Percentiles rank a stretch among this genome's conserved stretches.
Evolutionary conservation across 2,888 invertebrate species (phyloP).

Genomic region (Thalpophila matura): DNA sequence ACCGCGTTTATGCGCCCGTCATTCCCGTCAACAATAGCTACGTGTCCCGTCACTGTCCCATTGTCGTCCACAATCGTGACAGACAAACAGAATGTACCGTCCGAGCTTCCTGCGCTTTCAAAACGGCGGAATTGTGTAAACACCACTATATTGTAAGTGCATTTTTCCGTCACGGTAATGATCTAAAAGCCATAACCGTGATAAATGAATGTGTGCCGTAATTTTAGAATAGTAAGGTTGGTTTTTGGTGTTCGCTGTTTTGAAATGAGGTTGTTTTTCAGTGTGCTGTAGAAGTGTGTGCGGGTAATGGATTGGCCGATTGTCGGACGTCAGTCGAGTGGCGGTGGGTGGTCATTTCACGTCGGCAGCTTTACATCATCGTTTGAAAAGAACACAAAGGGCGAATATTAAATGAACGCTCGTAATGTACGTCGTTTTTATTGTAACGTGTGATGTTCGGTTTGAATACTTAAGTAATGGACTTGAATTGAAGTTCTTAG

Average conservation of each 20-base stretch:
- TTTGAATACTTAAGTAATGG: constrained; percentile 49
- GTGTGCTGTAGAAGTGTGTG: constrained; percentile 68
- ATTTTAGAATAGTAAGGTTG: rapidly evolving
- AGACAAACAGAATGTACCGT: constrained; percentile 78
- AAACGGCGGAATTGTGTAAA: constrained; percentile 79
- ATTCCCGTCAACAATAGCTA: constrained; percentile 65
- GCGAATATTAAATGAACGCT: constrained; percentile 71
- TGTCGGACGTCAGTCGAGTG: constrained; percentile 75
- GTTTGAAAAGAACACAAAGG: constrained; percentile 75
- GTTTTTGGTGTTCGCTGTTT: constrained; percentile 17
- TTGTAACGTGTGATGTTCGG: constrained; percentile 56
- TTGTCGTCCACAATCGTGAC: constrained; percentile 75
- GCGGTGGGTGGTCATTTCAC: constrained; percentile 80
- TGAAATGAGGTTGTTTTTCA: constrained; percentile 58
- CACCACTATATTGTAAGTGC: constrained; percentile 75
- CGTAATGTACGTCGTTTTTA: constrained; percentile 64
- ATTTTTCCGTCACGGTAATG: constrained; percentile 36
- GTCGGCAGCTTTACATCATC: constrained; percentile 78
- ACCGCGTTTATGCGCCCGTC: constrained; percentile 63
- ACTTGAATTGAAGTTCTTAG: constrained; percentile 18
- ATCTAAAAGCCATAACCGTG: constrained; percentile 23
- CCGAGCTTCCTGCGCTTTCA: constrained; percentile 84
- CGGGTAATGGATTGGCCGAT: constrained; percentile 83
- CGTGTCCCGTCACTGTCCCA: constrained; percentile 73
- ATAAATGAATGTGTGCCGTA: constrained; percentile 34